A percentile compares a stretch with the other conserved stretches of the same genome.
phyloP scores from a whole-genome alignment of 1,140 invertebrate genomes.

The Scaptomyza graminum region DNA sequence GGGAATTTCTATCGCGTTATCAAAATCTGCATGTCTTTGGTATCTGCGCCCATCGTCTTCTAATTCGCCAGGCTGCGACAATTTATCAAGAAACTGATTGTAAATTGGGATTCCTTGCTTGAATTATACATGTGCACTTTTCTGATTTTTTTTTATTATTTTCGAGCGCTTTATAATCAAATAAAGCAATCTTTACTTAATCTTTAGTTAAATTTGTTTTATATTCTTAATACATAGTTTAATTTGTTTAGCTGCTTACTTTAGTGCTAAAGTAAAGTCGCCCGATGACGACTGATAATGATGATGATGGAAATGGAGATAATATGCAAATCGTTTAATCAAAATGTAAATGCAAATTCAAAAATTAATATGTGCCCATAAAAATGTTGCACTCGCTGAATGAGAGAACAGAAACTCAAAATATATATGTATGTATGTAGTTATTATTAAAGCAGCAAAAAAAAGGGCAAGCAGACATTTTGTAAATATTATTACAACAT shows the following conservation, averaged over 20 bases:
- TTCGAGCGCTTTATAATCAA: no score
- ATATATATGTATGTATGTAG: neutral
- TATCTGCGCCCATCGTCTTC: neutral
- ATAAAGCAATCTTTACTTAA: no score
- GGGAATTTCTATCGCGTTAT: slow-evolving; percentile 23
- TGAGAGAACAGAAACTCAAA: slow-evolving; percentile 10
- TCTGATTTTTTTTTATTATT: neutral
- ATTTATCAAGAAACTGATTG: slow-evolving; percentile 20
- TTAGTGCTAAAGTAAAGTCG: neutral
- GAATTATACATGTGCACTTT: slow-evolving; percentile 10
- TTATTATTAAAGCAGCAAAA: slow-evolving; percentile 6
- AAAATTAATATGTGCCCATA: slow-evolving; percentile 76
- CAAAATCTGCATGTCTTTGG: slow-evolving; percentile 27
- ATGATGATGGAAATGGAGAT: slow-evolving; percentile 17
- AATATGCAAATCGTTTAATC: slow-evolving; percentile 76
- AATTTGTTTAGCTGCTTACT: neutral
- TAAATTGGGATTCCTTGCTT: neutral
- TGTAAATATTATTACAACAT: slow-evolving; percentile 81
- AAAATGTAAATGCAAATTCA: slow-evolving; percentile 76
- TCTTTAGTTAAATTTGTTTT: no score
- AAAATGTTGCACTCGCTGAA: slow-evolving; percentile 49
- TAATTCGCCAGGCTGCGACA: slow-evolving; percentile 4
- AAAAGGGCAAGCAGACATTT: slow-evolving; percentile 68
- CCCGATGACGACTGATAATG: neutral
- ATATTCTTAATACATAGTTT: slow-evolving; percentile 5